Base-by-base conservation (phyloP, 1,140 invertebrate genomes). In the Acarapis woodi region DNA sequence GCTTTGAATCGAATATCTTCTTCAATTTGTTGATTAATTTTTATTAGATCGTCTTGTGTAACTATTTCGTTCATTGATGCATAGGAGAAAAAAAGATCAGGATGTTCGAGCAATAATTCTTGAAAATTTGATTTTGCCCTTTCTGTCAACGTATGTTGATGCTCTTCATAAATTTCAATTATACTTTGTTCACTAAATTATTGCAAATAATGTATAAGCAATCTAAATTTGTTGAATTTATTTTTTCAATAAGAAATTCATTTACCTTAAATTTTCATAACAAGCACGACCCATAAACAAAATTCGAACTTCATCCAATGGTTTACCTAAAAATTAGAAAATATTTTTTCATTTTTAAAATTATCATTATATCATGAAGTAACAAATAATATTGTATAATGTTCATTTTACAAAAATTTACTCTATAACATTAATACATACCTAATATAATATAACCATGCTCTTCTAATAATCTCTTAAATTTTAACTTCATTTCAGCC, bases 241-340 rank as follows among this genome's bases (percentile, higher is more conserved):
- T n/a, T n/a, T n/a, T n/a, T n/a, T n/a, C n/a, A n/a, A n/a, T n/a
- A n/a, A n/a, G n/a, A n/a, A n/a, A n/a, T n/a, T n/a, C n/a, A n/a
- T n/a, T n/a, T n/a, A n/a, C n/a, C n/a, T n/a, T n/a, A 96, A 60
- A 1, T 73, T 71, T 45, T 85, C 80, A 53, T 82, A 93, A 50
- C 83, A 88, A 53, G 90, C 82, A 21, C 83, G 65, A 0, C 83
- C 85, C 69, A 88, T 77, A 51, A 96, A 83, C 26, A 87, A 62
- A 5, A 93, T 78, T 44, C 79, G 63, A 22, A 90, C 76, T 59
- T 96, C 85, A 3, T 73, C 71, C 37, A 94, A 58, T 46, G 73
- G 68, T 57, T 90, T 87, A 4, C 85, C 87, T n/a, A n/a, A n/a
- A n/a, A n/a, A n/a, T n/a, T n/a, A n/a, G n/a, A n/a, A n/a, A n/a